Evolutionary conservation across 2,888 invertebrate genomes (phyloP).

Genomic region (Eupithecia subfuscata): DNA sequence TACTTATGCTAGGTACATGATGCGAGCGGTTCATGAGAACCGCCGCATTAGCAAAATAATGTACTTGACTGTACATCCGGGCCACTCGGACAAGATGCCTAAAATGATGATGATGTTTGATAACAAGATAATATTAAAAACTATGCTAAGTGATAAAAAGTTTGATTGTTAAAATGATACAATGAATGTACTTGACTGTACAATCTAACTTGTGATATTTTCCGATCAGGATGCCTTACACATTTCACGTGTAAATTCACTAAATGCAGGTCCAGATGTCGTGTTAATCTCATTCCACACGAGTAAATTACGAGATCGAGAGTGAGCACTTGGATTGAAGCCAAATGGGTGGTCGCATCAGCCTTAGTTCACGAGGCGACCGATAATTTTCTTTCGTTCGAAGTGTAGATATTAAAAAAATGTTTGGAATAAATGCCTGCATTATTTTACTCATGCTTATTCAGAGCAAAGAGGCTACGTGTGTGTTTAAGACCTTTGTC

Average conservation of each 20-base stretch:
- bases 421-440: conserved; percentile 46
- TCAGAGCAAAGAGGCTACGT: neutral
- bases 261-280: conserved; percentile 72
- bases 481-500: neutral
- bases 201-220: neutral
- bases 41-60: too few relatives aligned
- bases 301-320: conserved; percentile 76
- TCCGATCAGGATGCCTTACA: conserved; percentile 17
- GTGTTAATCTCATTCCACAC: conserved; percentile 73
- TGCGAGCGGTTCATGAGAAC: too few relatives aligned
- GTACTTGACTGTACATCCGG: too few relatives aligned
- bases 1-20: too few relatives aligned
- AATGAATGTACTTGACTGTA: too few relatives aligned
- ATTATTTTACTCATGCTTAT: conserved; percentile 37
- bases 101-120: too few relatives aligned
- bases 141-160: too few relatives aligned
- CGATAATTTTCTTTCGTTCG: conserved; percentile 68
- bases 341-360: conserved; percentile 75
- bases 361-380: conserved; percentile 59
- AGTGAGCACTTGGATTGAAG: conserved; percentile 62
- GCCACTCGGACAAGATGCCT: too few relatives aligned
- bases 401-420: conserved; percentile 50
- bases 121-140: too few relatives aligned
- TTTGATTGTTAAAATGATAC: too few relatives aligned
- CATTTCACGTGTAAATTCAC: conserved; percentile 55